A percentile compares a stretch with the other conserved stretches of the same genome.
These are phyloP conservation scores for Amaurobius ferox DNA, from an alignment of 2,888 invertebrate species.

Conservation along the genomic window DNA sequence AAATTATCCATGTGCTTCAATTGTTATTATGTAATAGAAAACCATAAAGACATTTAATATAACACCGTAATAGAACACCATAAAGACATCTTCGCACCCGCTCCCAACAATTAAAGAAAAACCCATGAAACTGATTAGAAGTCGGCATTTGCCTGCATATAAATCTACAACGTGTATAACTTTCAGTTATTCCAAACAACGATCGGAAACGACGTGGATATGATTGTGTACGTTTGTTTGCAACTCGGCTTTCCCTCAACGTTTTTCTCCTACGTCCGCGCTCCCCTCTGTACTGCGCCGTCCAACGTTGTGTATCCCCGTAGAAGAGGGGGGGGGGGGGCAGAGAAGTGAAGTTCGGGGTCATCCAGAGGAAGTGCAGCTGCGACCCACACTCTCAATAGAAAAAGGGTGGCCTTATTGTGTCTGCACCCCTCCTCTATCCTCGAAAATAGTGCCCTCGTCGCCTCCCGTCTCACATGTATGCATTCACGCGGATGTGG, in stretches of 20 bases:
- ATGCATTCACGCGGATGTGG: constrained; percentile 7
- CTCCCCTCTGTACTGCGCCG: not conserved
- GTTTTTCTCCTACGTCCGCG: too few species aligned
- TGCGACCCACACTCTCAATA: constrained; percentile 49
- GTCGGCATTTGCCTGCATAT: too few species aligned
- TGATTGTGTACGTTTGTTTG: not conserved
- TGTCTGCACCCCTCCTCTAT: constrained; percentile 34
- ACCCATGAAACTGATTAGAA: too few species aligned
- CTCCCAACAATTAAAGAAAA: too few species aligned
- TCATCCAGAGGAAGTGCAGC: constrained; percentile 59
- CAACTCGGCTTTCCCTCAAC: not conserved
- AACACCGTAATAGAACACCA: too few species aligned
- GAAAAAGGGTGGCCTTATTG: constrained; percentile 67
- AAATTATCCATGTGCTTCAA: too few species aligned
- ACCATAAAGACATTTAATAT: too few species aligned
- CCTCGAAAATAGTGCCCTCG: constrained; percentile 24
- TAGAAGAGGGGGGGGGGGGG: not conserved
- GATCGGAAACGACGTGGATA: too few species aligned
- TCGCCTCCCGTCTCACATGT: not conserved
- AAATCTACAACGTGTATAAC: too few species aligned
- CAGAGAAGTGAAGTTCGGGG: constrained; percentile 30
- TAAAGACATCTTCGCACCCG: too few species aligned
- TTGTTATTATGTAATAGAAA: too few species aligned
- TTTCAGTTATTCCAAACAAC: too few species aligned
- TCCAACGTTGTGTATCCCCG: not conserved